phyloP scores from a whole-genome alignment of 2,888 invertebrate species.

The Hemistola chrysoprasaria region DNA sequence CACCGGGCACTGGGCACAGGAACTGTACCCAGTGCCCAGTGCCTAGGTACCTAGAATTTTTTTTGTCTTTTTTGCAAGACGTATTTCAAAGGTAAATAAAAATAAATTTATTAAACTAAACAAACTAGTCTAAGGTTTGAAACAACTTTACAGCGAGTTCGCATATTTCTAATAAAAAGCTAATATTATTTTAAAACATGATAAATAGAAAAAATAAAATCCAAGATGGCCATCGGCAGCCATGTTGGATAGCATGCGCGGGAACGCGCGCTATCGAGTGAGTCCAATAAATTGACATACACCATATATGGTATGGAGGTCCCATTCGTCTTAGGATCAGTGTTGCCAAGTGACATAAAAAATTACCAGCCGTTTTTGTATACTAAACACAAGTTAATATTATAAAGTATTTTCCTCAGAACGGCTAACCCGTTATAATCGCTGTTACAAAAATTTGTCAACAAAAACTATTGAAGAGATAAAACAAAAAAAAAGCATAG shows the following conservation, averaged over 20 bases:
- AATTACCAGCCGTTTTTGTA: not conserved
- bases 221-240: slow-evolving; percentile 45
- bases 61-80: too few relatives aligned
- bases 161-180: slow-evolving; percentile 41
- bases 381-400: too few relatives aligned
- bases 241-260: slow-evolving; percentile 62
- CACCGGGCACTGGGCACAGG: too few relatives aligned
- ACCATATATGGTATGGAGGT: slow-evolving; percentile 61
- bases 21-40: too few relatives aligned
- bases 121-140: not conserved
- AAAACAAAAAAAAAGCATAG: too few relatives aligned
- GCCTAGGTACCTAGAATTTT: too few relatives aligned
- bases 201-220: slow-evolving; percentile 43
- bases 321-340: slow-evolving; percentile 53
- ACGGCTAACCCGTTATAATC: too few relatives aligned
- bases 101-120: slow-evolving; percentile 1
- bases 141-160: slow-evolving; percentile 10
- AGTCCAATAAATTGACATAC: slow-evolving; percentile 75
- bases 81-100: slow-evolving; percentile 22
- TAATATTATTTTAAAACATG: slow-evolving; percentile 49
- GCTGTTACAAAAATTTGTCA: too few relatives aligned
- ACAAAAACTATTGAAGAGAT: too few relatives aligned
- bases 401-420: too few relatives aligned
- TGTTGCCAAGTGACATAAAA: slow-evolving; percentile 1
- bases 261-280: slow-evolving; percentile 45